Conservation (phyloP, 2,113 vertebrate genomes). For the Motacilla tschutschensis region DNA sequence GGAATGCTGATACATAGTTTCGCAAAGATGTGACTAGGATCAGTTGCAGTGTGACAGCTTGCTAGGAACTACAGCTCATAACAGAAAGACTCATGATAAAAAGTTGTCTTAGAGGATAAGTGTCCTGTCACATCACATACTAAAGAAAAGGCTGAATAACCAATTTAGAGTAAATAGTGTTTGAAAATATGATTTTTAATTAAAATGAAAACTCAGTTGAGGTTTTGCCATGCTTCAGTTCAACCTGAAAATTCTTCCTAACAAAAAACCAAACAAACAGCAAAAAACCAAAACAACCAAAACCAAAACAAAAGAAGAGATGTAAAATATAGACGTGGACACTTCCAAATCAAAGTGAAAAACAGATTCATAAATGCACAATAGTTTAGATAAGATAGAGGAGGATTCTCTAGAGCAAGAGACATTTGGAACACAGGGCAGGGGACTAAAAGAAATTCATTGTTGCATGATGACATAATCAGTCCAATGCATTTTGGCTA, state of each 20-base stretch:
- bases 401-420: background rate
- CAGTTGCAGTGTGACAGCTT: background rate
- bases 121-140: background rate
- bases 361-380: background rate
- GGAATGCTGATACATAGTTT: background rate
- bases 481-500: slow-evolving; percentile 7
- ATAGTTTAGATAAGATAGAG: background rate
- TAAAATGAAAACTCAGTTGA: background rate
- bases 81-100: background rate
- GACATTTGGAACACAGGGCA: slow-evolving; percentile 1
- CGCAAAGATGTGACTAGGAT: background rate
- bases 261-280: background rate
- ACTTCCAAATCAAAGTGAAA: background rate
- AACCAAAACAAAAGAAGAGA: background rate
- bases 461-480: slow-evolving; percentile 38
- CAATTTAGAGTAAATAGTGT: background rate
- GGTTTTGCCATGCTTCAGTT: background rate
- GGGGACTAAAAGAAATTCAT: background rate
- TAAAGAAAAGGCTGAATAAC: background rate
- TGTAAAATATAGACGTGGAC: background rate
- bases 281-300: background rate
- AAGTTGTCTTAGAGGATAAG: background rate
- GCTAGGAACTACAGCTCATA: background rate
- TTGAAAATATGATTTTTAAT: background rate
- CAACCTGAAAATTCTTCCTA: background rate